A percentile compares a stretch with the other conserved stretches of the same genome.
These are phyloP conservation scores for Drosophila borealis DNA, from an alignment of 2,888 invertebrate genomes.

Conservation along the genomic window DNA sequence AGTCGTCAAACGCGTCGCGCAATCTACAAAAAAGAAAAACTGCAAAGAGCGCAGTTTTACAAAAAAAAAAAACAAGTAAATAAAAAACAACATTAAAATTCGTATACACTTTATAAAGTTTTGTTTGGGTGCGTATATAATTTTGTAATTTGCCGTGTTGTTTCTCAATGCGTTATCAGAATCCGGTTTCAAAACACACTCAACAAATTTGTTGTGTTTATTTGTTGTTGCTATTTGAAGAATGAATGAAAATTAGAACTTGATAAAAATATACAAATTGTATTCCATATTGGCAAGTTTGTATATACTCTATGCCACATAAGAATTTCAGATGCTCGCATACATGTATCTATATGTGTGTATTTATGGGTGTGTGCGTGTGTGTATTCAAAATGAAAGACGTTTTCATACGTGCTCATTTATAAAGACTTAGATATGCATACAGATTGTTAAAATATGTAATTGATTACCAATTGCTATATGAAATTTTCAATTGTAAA, in stretches of 20 bases:
- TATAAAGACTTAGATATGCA: conserved; percentile 34
- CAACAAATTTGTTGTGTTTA: conserved; percentile 44
- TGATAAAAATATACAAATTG: conserved; percentile 63
- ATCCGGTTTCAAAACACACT: conserved; percentile 41
- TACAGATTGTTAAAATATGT: conserved; percentile 13
- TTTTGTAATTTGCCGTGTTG: conserved; percentile 20
- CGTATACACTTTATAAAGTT: conserved; percentile 31
- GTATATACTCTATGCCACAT: conserved; percentile 18
- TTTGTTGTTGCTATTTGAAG: conserved; percentile 7
- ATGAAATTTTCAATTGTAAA: neutral
- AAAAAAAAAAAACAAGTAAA: conserved; percentile 18
- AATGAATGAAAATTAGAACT: conserved; percentile 45
- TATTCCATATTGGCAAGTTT: conserved; percentile 36
- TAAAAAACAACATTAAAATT: conserved; percentile 8
- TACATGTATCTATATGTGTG: conserved; percentile 1
- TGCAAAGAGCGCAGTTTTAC: conserved; percentile 11
- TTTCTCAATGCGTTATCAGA: conserved; percentile 42
- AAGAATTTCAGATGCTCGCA: conserved; percentile 31
- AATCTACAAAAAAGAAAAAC: conserved; percentile 8
- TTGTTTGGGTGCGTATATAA: conserved; percentile 64
- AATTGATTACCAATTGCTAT: conserved; percentile 28
- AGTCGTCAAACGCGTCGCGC: conserved; percentile 41
- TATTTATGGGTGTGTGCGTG: conserved; percentile 8
- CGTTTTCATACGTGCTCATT: conserved; percentile 28
- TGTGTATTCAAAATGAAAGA: conserved; percentile 43